Percentiles rank a stretch among this genome's conserved stretches.
Conservation (phyloP, 2,797 vertebrate genomes). For the Ctenosaura bakeri region DNA sequence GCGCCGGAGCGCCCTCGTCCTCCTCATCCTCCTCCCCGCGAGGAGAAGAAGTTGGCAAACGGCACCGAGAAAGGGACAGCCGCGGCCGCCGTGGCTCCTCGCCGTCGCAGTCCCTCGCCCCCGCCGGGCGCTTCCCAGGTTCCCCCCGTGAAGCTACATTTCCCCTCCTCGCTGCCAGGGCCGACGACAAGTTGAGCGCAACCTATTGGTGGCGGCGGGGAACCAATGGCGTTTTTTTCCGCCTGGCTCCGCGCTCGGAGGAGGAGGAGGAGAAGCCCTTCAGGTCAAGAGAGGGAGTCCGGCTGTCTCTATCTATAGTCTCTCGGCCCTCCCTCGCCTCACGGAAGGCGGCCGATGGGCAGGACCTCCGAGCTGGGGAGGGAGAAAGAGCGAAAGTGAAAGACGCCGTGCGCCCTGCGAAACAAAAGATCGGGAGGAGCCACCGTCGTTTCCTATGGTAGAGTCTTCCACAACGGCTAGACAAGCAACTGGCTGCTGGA, state of each 20-base stretch:
- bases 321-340: not conserved
- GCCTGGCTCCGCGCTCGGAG: not conserved
- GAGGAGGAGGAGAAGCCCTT: no score
- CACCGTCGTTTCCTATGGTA: not conserved
- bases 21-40: not conserved
- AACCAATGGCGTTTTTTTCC: slow-evolving; percentile 13
- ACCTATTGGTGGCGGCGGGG: slow-evolving; percentile 5
- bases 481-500: no score
- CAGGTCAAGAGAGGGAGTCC: no score
- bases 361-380: no score
- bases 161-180: not conserved
- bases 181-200: not conserved
- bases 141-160: no score
- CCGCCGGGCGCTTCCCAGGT: no score
- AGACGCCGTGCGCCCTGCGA: no score
- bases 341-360: no score
- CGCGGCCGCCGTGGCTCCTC: no score
- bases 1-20: slow-evolving; percentile 5
- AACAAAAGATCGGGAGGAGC: not conserved
- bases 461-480: no score
- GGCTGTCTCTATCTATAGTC: not conserved
- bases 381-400: not conserved
- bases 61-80: no score
- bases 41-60: not conserved
- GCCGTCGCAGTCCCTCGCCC: no score